Base-by-base conservation (phyloP, 2,113 vertebrate genomes). In the Zingel zingel region DNA sequence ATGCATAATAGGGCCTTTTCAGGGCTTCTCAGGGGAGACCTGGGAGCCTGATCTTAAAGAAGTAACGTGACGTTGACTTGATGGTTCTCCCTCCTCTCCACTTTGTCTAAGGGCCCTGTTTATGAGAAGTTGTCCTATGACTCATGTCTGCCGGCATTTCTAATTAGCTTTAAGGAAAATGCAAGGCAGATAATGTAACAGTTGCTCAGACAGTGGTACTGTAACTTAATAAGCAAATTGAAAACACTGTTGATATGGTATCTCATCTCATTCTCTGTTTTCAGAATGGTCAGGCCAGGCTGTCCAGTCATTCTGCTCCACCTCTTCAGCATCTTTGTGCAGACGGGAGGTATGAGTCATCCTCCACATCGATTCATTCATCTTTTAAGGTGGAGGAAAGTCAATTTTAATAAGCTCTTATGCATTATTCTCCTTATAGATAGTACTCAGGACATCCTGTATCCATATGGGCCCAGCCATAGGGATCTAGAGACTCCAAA, bases 401-500 rank as follows among this genome's bases (percentile, higher is more conserved):
- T 73, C 7, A 6, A 36, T 54, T 62, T 47, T 78, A 47, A 82
- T 68, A 2, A 48, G 19, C 15, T 58, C 53, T 82, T 54, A 30
- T 82, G 23, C 75, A 57, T 69, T n/a, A 0, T 9, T 39, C 63
- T 27, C 47, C 21, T 82, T 86, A 15, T 88, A 99, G 98, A 90
- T 86, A 90, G 93, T 19, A 56, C 94, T 94, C 95, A 91, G 94
- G 94, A 95, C 2, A 94, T 95, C 88, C 93, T 99, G 90, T 99
- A 99, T 85, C 96, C 95, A 2, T 96, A 92, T 84, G 96, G 96
- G 86, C 91, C 91, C 36, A 74, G 84, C 79, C 76, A 94, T 64
- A 92, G 94, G 71, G 96, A 96, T 90, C 88, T 92, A 81, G 96
- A 96, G 93, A 99, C 98, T 1, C 98, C 98, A 66, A 99, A 99